These are phyloP conservation scores for Euwallacea fornicatus DNA, from an alignment of 1,140 invertebrate genomes.

Conservation along the genomic window DNA sequence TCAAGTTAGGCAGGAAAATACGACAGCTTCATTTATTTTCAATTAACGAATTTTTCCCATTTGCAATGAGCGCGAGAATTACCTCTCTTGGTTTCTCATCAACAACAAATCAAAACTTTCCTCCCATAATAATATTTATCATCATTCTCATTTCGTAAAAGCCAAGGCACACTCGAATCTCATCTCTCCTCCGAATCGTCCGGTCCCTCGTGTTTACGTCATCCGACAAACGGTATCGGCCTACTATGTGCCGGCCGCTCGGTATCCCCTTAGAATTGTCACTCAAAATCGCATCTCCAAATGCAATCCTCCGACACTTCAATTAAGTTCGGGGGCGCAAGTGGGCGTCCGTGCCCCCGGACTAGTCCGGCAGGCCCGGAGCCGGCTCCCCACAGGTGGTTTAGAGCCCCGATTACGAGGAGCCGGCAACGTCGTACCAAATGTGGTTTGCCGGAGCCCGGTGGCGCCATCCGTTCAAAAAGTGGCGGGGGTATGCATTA, in stretches of 20 bases:
- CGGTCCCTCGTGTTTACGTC: constrained; percentile 33
- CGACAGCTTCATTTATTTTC: too few relatives aligned
- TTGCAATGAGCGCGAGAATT: too few relatives aligned
- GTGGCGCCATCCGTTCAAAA: constrained; percentile 21
- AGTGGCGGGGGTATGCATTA: constrained; percentile 12
- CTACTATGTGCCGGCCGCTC: constrained; percentile 25
- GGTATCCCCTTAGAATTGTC: background rate
- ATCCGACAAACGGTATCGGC: constrained; percentile 15
- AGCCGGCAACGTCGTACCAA: constrained; percentile 22
- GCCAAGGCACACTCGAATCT: constrained; percentile 22
- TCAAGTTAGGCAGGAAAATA: too few relatives aligned
- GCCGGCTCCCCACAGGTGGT: constrained; percentile 36
- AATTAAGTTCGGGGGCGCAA: constrained; percentile 12
- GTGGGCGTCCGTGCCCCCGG: constrained; percentile 29
- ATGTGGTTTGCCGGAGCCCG: constrained; percentile 17
- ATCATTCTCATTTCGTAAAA: constrained; percentile 19
- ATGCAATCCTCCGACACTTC: constrained; percentile 2
- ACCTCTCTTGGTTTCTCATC: too few relatives aligned
- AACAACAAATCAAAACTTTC: background rate
- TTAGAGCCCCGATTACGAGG: background rate
- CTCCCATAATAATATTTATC: constrained; percentile 1
- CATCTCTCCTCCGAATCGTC: constrained; percentile 13
- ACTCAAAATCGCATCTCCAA: constrained; percentile 11
- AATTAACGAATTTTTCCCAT: too few relatives aligned
- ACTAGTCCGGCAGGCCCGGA: constrained; percentile 26